Evolutionary conservation across 92 coral and sea anemone genomes (phyloP), one percentile per base, ranked within the genome.

Genomic region (Virgularia gustaviana): DNA sequence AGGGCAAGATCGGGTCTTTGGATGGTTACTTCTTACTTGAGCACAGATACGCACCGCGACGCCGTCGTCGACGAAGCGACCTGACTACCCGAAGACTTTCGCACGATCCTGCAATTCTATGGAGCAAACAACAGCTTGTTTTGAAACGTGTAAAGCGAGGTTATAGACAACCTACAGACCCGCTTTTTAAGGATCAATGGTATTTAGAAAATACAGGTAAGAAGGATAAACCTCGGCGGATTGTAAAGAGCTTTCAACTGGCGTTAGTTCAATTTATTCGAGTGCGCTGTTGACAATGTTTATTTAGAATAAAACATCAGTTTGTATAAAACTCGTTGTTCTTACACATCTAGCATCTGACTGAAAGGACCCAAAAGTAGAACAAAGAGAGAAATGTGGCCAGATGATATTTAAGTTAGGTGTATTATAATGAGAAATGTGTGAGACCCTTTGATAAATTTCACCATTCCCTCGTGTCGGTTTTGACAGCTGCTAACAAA

Each of bases 131-230:
- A 79, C 99, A 94, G 70, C 85, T 80, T 54, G 80, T 94, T 58
- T 80, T 94, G 59, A 80, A 88, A 52, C 72, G 99, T 38, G 77
- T 73, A 45, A 94, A 89, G 53, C 75, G 99, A 38, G 86, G 85
- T 12, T 83, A 75, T 57, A 81, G 87, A 59, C 52, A 57, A 52
- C n/a, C n/a, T n/a, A n/a, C n/a, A n/a, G 99, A 94, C 70, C 92
- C 88, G 22, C 66, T 79, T 49, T 94, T 82, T 49, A 51, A 72
- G 43, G 90, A 87, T 37, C 99, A 94, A 79, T 94, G 99, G 99
- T 94, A 94, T 49, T 82, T 94, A 70, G 85, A 94, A 74, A 94
- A 94, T 63, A 79, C 87, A 49, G 96, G 99, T 94, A 44, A 71
- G 99, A 38, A 34, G 7, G 15, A n/a, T 11, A 45, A 66, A 31